Evolutionary conservation across 2,888 invertebrate species (phyloP).

Genomic region (Drosophila trichaetosa): DNA sequence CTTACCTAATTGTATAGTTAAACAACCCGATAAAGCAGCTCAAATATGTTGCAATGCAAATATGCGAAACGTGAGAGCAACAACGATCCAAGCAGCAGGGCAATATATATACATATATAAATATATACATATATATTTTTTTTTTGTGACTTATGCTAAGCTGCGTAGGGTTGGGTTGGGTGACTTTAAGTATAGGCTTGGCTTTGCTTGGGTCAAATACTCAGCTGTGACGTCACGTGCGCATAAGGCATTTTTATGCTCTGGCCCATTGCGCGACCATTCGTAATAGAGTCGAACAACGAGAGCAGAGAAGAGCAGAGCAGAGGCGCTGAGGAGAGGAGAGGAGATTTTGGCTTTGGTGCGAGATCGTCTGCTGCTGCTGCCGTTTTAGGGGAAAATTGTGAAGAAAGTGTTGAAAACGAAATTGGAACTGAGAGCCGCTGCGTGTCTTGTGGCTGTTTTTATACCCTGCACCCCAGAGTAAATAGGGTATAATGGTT

Average conservation of each 20-base stretch:
- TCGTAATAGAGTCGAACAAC: slow-evolving; percentile 67
- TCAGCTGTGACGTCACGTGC: slow-evolving; percentile 74
- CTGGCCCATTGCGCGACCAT: slow-evolving; percentile 64
- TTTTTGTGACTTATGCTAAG: neutral
- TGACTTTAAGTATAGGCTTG: neutral
- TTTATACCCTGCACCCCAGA: neutral
- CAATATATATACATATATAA: slow-evolving; percentile 1
- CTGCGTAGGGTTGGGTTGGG: slow-evolving; percentile 6
- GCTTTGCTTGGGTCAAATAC: slow-evolving; percentile 36
- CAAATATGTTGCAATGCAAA: slow-evolving; percentile 25
- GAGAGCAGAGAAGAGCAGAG: slow-evolving; percentile 6
- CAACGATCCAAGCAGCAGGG: slow-evolving; percentile 18
- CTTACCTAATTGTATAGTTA: neutral
- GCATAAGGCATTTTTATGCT: slow-evolving; percentile 51
- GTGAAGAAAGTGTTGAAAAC: slow-evolving; percentile 81
- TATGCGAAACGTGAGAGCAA: slow-evolving; percentile 26
- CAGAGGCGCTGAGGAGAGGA: slow-evolving; percentile 47
- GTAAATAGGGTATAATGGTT: neutral
- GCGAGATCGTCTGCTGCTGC: slow-evolving; percentile 41
- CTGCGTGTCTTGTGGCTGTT: slow-evolving; percentile 17
- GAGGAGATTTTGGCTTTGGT: slow-evolving; percentile 23
- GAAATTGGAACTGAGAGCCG: slow-evolving; percentile 77
- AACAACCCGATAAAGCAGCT: slow-evolving; percentile 1
- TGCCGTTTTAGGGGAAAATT: slow-evolving; percentile 71
- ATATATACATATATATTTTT: too few species aligned